phyloP scores from a whole-genome alignment of 2,113 vertebrate genomes.

The Saccopteryx bilineata region DNA sequence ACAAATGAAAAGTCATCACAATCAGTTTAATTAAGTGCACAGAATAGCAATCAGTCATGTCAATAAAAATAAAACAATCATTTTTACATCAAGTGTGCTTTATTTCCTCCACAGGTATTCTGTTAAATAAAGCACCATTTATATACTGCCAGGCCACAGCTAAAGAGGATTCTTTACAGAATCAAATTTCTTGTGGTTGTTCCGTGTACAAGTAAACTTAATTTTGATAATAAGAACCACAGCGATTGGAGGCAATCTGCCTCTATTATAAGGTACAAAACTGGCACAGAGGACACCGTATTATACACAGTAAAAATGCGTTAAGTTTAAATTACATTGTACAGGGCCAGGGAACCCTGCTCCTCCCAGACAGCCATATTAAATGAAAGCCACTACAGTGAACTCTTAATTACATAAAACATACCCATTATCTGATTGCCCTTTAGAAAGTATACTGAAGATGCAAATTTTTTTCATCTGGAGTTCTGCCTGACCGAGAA shows the following conservation, averaged over 20 bases:
- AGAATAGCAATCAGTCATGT: constrained; percentile 92
- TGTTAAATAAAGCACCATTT: constrained; percentile 99
- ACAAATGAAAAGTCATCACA: constrained; percentile 92
- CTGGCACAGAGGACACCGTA: constrained; percentile 98
- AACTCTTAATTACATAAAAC: constrained; percentile 95
- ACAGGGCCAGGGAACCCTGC: constrained; percentile 91
- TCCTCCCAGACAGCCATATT: constrained; percentile 96
- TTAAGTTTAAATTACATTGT: constrained; percentile 98
- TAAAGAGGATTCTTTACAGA: constrained; percentile 99
- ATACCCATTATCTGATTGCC: constrained; percentile 94
- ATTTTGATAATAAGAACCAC: constrained; percentile 99
- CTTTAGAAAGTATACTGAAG: constrained; percentile 94
- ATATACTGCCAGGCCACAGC: constrained; percentile 99
- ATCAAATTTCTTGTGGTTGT: constrained; percentile 99
- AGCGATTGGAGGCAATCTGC: constrained; percentile 95
- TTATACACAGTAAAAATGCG: constrained; percentile 99
- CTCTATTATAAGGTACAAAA: constrained; percentile 99
- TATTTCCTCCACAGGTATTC: constrained; percentile 97
- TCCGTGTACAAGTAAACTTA: constrained; percentile 99
- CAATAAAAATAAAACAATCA: constrained; percentile 99
- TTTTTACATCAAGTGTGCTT: constrained; percentile 99
- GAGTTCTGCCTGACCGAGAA: constrained; percentile 91
- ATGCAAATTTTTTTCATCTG: constrained; percentile 89
- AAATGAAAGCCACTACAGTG: constrained; percentile 96
- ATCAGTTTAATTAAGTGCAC: constrained; percentile 94